Evolutionary conservation across 2,888 invertebrate genomes (phyloP).

Genomic region (Ametastegia equiseti): DNA sequence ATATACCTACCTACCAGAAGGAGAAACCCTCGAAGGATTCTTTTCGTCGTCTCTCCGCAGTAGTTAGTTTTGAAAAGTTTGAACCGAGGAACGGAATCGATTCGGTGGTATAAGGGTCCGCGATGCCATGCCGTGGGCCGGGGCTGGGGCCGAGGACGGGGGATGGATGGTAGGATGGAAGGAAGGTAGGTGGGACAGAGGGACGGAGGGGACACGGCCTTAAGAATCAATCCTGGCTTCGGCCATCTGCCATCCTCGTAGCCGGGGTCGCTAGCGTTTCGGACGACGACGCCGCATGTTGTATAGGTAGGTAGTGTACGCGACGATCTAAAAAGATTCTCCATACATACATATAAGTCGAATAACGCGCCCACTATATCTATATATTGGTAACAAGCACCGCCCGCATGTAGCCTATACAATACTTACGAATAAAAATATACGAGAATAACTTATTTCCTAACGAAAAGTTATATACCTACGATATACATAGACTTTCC

Average conservation of each 20-base stretch:
- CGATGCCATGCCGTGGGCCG: background rate
- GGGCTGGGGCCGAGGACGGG: background rate
- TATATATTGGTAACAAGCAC: no score
- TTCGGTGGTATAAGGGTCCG: constrained; percentile 37
- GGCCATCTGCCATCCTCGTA: constrained; percentile 44
- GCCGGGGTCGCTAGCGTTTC: constrained; percentile 43
- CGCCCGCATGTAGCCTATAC: no score
- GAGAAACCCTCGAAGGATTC: background rate
- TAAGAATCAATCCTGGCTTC: constrained; percentile 44
- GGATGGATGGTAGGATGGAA: no score
- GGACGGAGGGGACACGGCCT: constrained; percentile 32
- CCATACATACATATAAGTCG: background rate
- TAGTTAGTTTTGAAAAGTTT: constrained; percentile 36
- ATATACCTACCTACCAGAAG: background rate
- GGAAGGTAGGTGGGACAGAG: background rate
- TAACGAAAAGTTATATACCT: no score
- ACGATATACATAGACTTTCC: no score
- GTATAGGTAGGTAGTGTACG: background rate
- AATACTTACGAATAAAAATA: no score
- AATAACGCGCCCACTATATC: background rate
- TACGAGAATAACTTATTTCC: no score
- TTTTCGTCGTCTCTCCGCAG: background rate
- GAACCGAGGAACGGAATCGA: constrained; percentile 14
- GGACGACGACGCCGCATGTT: constrained; percentile 7
- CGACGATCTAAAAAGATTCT: constrained; percentile 2